phyloP scores from a whole-genome alignment of 2,113 vertebrate species.

The Struthidea cinerea region DNA sequence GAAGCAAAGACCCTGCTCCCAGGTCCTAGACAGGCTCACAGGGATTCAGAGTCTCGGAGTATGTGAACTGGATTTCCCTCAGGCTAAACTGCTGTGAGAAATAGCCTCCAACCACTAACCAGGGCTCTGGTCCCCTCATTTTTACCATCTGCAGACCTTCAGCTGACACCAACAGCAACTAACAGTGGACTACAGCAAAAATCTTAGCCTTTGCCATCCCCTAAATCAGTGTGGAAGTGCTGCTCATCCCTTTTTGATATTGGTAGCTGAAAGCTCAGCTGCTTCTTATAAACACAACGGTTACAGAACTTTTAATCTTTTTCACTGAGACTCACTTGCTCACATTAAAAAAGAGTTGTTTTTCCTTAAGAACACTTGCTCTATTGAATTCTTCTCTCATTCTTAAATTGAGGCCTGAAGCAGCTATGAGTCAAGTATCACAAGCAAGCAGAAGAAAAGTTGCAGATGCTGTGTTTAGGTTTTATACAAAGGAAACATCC shows the following conservation, averaged over 20 bases:
- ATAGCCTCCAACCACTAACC: accelerated
- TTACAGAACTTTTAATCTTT: background rate
- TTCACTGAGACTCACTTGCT: background rate
- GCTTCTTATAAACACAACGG: background rate
- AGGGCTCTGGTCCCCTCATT: accelerated
- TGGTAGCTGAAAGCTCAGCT: background rate
- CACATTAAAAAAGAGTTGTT: background rate
- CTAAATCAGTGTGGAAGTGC: accelerated
- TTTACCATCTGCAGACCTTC: background rate
- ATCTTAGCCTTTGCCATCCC: no score
- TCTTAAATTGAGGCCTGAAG: background rate
- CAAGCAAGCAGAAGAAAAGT: background rate
- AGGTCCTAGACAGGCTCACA: accelerated
- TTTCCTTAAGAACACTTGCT: background rate
- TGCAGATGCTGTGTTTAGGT: background rate
- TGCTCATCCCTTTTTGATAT: accelerated
- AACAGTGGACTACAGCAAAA: background rate
- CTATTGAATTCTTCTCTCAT: background rate
- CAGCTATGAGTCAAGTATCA: background rate
- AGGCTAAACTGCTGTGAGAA: background rate
- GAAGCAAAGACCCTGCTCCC: background rate
- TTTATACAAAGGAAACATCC: background rate
- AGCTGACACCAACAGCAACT: background rate
- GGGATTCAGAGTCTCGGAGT: accelerated
- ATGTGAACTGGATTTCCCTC: accelerated